Evolutionary conservation across 2,888 invertebrate genomes (phyloP), one percentile per base, ranked within the genome.

Genomic region (Ischnus inquisitorius): DNA sequence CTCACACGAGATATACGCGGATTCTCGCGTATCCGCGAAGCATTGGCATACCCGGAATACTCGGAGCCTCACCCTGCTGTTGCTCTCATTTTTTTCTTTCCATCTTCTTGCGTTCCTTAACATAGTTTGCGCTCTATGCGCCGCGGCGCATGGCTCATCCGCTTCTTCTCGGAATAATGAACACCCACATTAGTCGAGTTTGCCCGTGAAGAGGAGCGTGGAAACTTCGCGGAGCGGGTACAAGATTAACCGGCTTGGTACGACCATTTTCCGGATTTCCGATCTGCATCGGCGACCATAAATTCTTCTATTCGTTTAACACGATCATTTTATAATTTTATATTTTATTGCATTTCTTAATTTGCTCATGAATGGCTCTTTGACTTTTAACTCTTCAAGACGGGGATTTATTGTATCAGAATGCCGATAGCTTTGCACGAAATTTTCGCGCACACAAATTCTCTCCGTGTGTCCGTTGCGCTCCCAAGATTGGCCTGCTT

Each of bases 401-500:
- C 2, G 34, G 6, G 34, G 0, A 34, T 34, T 34, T 34, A 34
- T 34, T 34, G 6, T 34, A 51, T 51, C 16, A 8, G 54, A 22
- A 60, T n/a, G 57, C 57, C 25, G 25, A 28, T 60, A 28, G 22
- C 14, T 6, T 1, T 10, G 22, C 25, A 60, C 14, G 12, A 14
- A n/a, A 28, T 34, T 0, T 16, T n/a, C 8, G 14, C 16, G 22
- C 39, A 54, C 2, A 12, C 6, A 16, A 54, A 34, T 46, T 46
- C 19, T 68, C 57, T 43, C 28, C 46, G 28, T 25, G 39, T 19
- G 43, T 54, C 19, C 22, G 43, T 71, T 60, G 60, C 60, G 72
- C 12, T 28, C 48, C 48, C 46, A 28, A 46, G 60, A 86, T 86
- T 82, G 84, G 86, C 78, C 78, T 78, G 82, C 28, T 84, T 82